Conservation (phyloP, 2,888 invertebrate genomes). For the Dascillus cervinus region DNA sequence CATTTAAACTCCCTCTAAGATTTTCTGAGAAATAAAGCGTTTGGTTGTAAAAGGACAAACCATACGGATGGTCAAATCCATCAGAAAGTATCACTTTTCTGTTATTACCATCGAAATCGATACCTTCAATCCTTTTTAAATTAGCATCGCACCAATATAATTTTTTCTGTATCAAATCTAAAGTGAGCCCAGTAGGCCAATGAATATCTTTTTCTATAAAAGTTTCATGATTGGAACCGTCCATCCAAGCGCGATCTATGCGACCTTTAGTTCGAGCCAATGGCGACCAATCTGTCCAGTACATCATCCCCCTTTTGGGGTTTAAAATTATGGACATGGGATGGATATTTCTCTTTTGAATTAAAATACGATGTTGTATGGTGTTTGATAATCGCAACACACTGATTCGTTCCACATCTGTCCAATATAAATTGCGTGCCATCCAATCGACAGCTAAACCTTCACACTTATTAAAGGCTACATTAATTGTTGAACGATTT, state of each 20-base stretch:
- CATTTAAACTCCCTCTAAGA: conserved; percentile 52
- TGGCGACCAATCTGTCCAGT: conserved; percentile 67
- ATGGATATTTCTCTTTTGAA: conserved; percentile 49
- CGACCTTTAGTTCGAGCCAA: conserved; percentile 44
- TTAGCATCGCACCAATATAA: conserved; percentile 70
- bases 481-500: conserved; percentile 29
- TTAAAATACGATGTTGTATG: conserved; percentile 48
- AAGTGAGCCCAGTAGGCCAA: conserved; percentile 71
- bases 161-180: conserved; percentile 50
- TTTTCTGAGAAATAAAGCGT: conserved; percentile 66
- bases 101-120: conserved; percentile 49
- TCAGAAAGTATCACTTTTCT: conserved; percentile 46
- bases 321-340: conserved; percentile 55
- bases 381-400: conserved; percentile 59
- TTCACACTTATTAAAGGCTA: conserved; percentile 57
- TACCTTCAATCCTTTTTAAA: conserved; percentile 59
- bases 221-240: conserved; percentile 55
- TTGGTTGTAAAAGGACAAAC: conserved; percentile 56
- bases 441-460: conserved; percentile 82
- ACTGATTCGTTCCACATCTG: conserved; percentile 61
- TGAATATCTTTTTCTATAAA: conserved; percentile 49
- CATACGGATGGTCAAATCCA: conserved; percentile 51
- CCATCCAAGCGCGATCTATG: conserved; percentile 66
- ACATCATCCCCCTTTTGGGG: conserved; percentile 63
- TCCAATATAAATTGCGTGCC: conserved; percentile 76